Evolutionary conservation across 2,888 invertebrate species (phyloP), one percentile per base, ranked within the genome.

Genomic region (Nemoura dubitans): DNA sequence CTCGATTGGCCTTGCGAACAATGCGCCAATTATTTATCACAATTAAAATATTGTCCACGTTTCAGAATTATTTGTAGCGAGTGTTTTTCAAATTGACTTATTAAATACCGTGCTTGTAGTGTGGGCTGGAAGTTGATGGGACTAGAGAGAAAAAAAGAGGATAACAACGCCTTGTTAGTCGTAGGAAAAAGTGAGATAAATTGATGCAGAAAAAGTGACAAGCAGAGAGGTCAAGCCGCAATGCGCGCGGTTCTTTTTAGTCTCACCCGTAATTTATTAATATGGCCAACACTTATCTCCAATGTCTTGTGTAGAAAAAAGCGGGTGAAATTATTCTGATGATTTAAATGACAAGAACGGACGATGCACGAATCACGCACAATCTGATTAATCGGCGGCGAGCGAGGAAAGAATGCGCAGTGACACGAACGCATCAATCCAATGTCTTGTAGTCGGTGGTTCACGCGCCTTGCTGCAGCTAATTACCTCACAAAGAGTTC

Each of bases 181-280:
- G 16, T 21, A 76, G 26, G 26, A 59, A 59, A 28, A 28, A 26
- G n/a, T 21, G 59, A 83, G 83, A 84, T 84, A 59, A 59, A 84
- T 84, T 21, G 76, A 84, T 2, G 81, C 26, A 29, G 28, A 83
- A 83, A 83, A 83, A 83, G 43, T 43, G 83, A 30, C 29, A 83
- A 25, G 25, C 42, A 25, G 26, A 76, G 84, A 76, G 84, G 84
- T 84, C 84, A 76, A 29, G 28, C 83, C 83, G 28, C 84, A 25
- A 28, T 21, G 84, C 84, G 36, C 36, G 84, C 84, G 84, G 84
- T 76, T 26, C 28, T 76, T 84, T 83, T 84, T 76, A 27, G 10
- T 76, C 21, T 29, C 76, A 28, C 59, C 3, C 26, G 76, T 84
- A 43, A 84, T 84, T 84, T 84, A 84, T 84, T 84, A 84, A 27